Evolutionary conservation across 2,888 invertebrate genomes (phyloP).

Genomic region (Heteromurus nitidus): DNA sequence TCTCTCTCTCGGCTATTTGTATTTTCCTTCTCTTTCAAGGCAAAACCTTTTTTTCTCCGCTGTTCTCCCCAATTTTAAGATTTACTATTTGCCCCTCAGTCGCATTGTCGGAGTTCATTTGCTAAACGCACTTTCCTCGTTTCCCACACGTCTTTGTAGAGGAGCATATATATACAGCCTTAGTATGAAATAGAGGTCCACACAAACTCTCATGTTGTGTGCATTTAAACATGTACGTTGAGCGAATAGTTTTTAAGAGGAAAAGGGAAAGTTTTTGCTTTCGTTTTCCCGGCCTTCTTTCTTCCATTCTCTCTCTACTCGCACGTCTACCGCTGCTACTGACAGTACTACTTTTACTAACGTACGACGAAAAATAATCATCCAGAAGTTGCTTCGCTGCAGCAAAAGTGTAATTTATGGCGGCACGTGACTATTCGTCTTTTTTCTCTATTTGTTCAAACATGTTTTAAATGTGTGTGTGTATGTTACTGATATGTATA

Average conservation of each 20-base stretch:
- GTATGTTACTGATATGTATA: neutral
- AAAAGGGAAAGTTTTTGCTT: slow-evolving; percentile 37
- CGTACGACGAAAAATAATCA: slow-evolving; percentile 20
- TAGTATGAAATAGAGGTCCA: neutral
- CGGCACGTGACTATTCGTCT: slow-evolving; percentile 54
- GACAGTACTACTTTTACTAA: neutral
- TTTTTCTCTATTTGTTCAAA: neutral
- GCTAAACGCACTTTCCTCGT: slow-evolving; percentile 41
- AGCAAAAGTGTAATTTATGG: slow-evolving; percentile 53
- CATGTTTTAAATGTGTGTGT: neutral
- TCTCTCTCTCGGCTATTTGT: slow-evolving; percentile 50
- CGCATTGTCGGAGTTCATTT: slow-evolving; percentile 29
- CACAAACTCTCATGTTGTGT: slow-evolving; percentile 12
- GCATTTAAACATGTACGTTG: slow-evolving; percentile 8
- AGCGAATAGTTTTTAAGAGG: slow-evolving; percentile 1
- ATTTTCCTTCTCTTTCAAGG: slow-evolving; percentile 23
- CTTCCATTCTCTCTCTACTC: slow-evolving; percentile 7
- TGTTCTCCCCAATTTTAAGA: slow-evolving; percentile 53
- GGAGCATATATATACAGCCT: too few relatives aligned
- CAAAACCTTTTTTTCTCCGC: slow-evolving; percentile 10
- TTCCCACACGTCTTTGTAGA: neutral
- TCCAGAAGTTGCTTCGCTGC: slow-evolving; percentile 17
- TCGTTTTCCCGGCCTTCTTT: slow-evolving; percentile 31
- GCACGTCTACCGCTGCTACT: slow-evolving; percentile 16
- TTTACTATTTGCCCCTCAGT: slow-evolving; percentile 35